Percentiles rank a stretch among this genome's conserved stretches.
Conservation (phyloP, 1,140 invertebrate genomes). For the Teleogryllus occipitalis region DNA sequence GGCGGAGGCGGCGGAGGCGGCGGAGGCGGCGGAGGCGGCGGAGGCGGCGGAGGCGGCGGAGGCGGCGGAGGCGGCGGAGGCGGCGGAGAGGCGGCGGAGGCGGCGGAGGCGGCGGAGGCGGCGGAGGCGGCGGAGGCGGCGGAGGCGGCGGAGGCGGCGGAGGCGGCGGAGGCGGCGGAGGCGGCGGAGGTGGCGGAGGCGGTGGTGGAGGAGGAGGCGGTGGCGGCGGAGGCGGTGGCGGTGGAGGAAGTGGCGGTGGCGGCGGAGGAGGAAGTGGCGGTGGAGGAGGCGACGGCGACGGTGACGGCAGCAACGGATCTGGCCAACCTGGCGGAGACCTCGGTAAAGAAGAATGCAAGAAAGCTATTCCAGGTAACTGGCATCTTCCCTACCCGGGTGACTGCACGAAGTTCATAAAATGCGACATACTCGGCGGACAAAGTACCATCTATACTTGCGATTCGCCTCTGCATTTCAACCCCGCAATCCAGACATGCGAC, state of each 20-base stretch:
- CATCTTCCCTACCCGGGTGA: background rate
- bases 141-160: no score
- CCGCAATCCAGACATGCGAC: constrained; percentile 42
- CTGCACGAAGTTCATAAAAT: constrained; percentile 7
- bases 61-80: no score
- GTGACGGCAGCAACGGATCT: background rate
- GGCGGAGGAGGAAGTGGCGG: no score
- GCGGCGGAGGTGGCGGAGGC: no score
- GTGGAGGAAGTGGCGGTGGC: background rate
- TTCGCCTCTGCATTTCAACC: constrained; percentile 44
- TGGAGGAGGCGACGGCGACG: background rate
- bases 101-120: no score
- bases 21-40: no score
- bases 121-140: no score
- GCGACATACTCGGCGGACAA: background rate
- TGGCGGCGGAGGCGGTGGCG: background rate
- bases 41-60: no score
- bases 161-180: no score
- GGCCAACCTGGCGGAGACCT: background rate
- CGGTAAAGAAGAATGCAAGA: background rate
- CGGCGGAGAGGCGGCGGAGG: no score
- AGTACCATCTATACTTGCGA: constrained; percentile 42
- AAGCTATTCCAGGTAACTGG: background rate
- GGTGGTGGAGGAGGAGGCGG: no score
- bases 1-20: no score